Evolutionary conservation across 2,797 vertebrate species (phyloP).

Genomic region (Galago senegalensis): DNA sequence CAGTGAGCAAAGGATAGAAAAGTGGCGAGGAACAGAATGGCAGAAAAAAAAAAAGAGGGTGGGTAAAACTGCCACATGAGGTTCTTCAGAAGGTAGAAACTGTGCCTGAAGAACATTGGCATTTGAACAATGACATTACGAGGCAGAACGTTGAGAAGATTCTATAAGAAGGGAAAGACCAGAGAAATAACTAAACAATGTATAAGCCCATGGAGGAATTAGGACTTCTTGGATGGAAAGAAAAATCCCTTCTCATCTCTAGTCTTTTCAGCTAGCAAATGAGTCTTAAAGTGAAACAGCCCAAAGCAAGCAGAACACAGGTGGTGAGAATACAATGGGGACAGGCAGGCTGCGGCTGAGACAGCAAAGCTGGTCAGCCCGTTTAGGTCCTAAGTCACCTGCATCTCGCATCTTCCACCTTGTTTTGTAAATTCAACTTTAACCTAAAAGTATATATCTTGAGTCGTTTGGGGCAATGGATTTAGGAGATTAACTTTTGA

Average conservation of each 20-base stretch:
- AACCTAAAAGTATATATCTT: no score
- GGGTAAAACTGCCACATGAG: background rate
- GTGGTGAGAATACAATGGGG: no score
- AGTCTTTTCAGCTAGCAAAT: constrained; percentile 2
- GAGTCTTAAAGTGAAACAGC: constrained; percentile 2
- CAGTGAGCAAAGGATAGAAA: background rate
- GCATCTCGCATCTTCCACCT: no score
- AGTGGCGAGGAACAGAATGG: background rate
- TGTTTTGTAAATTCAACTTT: no score
- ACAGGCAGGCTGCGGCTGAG: no score
- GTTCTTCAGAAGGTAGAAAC: constrained; percentile 4
- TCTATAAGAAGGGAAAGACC: background rate
- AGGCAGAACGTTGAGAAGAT: background rate
- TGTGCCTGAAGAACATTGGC: background rate
- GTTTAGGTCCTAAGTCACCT: no score
- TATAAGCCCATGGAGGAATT: background rate
- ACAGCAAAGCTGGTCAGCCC: no score
- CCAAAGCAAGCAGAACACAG: no score
- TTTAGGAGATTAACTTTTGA: no score
- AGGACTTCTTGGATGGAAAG: background rate
- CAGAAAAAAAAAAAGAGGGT: background rate
- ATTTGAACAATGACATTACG: background rate
- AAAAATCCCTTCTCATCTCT: background rate
- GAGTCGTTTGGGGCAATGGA: no score
- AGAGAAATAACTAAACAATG: background rate